Conservation (phyloP, 1,140 invertebrate species). For the Tigriopus japonicus region DNA sequence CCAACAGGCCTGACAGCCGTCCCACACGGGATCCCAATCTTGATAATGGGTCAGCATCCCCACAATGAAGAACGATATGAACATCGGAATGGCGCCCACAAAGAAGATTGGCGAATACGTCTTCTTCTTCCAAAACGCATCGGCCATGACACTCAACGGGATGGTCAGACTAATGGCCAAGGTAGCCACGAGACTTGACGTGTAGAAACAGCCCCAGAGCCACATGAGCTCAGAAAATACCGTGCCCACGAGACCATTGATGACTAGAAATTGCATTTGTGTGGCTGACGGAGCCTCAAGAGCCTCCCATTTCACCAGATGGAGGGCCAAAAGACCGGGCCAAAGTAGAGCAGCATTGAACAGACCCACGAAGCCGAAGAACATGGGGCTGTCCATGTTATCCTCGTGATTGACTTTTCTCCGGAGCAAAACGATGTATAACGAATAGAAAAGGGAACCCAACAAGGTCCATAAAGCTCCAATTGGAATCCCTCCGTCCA, state of each 20-base stretch:
- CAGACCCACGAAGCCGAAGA: constrained; percentile 79
- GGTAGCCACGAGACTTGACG: constrained; percentile 65
- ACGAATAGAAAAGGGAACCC: constrained; percentile 63
- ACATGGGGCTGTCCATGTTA: constrained; percentile 69
- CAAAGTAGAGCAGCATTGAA: constrained; percentile 60
- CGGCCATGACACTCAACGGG: constrained; percentile 61
- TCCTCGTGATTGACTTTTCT: constrained; percentile 65
- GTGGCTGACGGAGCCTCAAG: constrained; percentile 59
- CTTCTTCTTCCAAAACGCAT: constrained; percentile 51
- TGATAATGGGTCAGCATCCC: constrained; percentile 57
- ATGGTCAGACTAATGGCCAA: constrained; percentile 60
- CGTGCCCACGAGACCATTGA: constrained; percentile 70
- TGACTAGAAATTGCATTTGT: constrained; percentile 52
- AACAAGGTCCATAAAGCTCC: constrained; percentile 53
- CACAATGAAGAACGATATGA: constrained; percentile 52
- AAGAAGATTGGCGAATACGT: constrained; percentile 55
- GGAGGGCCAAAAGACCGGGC: constrained; percentile 65
- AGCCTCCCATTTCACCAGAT: constrained; percentile 50
- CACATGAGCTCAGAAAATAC: constrained; percentile 66
- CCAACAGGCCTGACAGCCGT: background rate
- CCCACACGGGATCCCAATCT: constrained; percentile 54
- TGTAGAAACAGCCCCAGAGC: constrained; percentile 77
- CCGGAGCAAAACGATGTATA: constrained; percentile 59
- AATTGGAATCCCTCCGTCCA: constrained; percentile 37
- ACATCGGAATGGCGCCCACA: constrained; percentile 53